A percentile compares a stretch with the other conserved stretches of the same genome.
Evolutionary conservation across 2,888 invertebrate species (phyloP).

Genomic region (Lasioglossum pauxillum): DNA sequence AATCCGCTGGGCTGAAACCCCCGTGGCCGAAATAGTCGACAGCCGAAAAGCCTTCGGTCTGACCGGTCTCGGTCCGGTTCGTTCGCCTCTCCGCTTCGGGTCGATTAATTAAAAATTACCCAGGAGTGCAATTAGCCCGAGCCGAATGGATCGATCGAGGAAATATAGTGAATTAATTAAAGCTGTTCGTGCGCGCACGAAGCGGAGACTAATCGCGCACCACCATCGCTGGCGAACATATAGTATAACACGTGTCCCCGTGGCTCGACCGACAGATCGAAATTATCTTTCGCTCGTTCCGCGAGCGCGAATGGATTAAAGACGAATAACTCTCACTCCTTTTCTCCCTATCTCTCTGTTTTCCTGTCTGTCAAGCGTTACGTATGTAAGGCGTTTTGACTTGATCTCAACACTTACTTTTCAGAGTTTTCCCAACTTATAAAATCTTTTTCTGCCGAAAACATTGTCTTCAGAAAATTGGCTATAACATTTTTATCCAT

Average conservation of each 20-base stretch:
- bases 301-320: constrained; percentile 70
- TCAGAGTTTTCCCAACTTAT: too few species aligned
- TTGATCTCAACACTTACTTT: too few species aligned
- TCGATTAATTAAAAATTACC: constrained; percentile 70
- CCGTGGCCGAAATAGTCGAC: constrained; percentile 22
- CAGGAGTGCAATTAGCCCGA: constrained; percentile 62
- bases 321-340: background rate
- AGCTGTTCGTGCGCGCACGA: constrained; percentile 31
- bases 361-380: background rate
- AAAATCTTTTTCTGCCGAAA: too few species aligned
- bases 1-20: background rate
- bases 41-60: constrained; percentile 23
- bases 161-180: constrained; percentile 72
- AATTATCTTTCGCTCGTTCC: constrained; percentile 64
- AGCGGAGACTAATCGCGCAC: constrained; percentile 25
- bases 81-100: constrained; percentile 10
- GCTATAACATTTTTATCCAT: too few species aligned
- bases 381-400: too few species aligned
- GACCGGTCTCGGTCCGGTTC: background rate
- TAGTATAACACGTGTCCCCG: constrained; percentile 32
- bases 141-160: constrained; percentile 62
- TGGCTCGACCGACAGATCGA: constrained; percentile 17
- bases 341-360: background rate
- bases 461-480: too few species aligned
- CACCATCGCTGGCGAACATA: background rate